A percentile compares a stretch with the other conserved stretches of the same genome.
Conservation (phyloP, 1,140 invertebrate species). For the Platorchestia sp. region DNA sequence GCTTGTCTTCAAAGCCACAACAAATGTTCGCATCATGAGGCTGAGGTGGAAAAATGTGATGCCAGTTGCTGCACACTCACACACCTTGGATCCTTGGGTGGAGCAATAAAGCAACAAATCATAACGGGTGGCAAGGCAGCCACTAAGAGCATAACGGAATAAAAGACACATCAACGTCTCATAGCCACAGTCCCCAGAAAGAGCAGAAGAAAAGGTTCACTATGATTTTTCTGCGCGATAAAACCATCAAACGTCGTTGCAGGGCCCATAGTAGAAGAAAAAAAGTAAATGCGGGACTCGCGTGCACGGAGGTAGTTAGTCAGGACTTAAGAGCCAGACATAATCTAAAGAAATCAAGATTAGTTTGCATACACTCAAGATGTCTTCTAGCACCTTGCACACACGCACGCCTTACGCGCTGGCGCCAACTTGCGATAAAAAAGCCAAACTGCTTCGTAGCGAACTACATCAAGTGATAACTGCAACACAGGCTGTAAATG, state of each 20-base stretch:
- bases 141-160: neutral
- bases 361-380: neutral
- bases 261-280: neutral
- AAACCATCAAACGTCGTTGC: neutral
- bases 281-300: neutral
- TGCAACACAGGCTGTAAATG: neutral
- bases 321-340: neutral
- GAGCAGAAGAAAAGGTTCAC: neutral
- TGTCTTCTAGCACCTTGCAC: neutral
- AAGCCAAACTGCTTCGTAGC: neutral
- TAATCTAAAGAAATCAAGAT: constrained; percentile 2
- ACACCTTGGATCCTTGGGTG: neutral
- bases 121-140: neutral
- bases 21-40: neutral
- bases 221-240: neutral
- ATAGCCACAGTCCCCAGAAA: neutral
- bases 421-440: neutral
- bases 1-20: neutral
- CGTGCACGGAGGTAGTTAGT: neutral
- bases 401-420: neutral
- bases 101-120: neutral
- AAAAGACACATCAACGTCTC: neutral
- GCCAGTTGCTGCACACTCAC: neutral
- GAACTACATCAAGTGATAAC: neutral
- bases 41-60: neutral